Base-by-base conservation (phyloP, 2,888 invertebrate species). In the Prosapia bicincta region DNA sequence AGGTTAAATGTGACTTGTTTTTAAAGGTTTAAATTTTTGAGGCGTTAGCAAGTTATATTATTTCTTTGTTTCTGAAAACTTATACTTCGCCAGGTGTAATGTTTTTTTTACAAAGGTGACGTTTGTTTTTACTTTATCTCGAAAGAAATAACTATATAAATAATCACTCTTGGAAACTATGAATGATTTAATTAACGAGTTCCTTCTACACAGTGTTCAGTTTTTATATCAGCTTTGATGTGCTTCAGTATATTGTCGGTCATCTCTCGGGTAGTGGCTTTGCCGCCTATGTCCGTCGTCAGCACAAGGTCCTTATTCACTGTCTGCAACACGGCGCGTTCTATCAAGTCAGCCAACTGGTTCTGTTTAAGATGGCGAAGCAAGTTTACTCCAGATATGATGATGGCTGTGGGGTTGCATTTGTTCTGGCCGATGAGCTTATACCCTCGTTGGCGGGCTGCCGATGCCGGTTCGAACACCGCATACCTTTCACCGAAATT, bases 351-450 rank as follows among this genome's bases (percentile, higher is more conserved):
- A 0, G 74, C 74, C 30, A 9, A 23, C 10, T 9, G 15, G 25
- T 69, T n/a, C 10, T 69, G 54, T 3, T 26, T 66, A 10, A 74
- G 69, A 32, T 69, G n/a, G 15, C 68, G 10, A 28, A 74, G 26
- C 68, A 74, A 6, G 7, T 65, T 69, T 23, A 74, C 69, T 0
- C 28, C 74, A 3, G 43, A 10, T 23, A 25, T 26, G 28, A 74
- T 5, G 28, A 54, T 25, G 24, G 69, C 26, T 13, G 66, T 69
- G 65, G 74, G 74, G 32, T 74, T 74, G 24, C n/a, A 28, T 2
- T 65, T 23, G 43, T 74, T 32, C 74, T 28, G 54, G 65, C 74
- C 74, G 1, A n/a, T n/a, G n/a, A 69, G 38, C 30, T 69, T 69
- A 32, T 1, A n/a, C 3, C 74, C 69, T 32, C 65, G 54, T 28